A percentile compares a stretch with the other conserved stretches of the same genome.
These are phyloP conservation scores for Trochalopteron elliotii DNA, from an alignment of 2,113 vertebrate genomes.

Conservation along the genomic window DNA sequence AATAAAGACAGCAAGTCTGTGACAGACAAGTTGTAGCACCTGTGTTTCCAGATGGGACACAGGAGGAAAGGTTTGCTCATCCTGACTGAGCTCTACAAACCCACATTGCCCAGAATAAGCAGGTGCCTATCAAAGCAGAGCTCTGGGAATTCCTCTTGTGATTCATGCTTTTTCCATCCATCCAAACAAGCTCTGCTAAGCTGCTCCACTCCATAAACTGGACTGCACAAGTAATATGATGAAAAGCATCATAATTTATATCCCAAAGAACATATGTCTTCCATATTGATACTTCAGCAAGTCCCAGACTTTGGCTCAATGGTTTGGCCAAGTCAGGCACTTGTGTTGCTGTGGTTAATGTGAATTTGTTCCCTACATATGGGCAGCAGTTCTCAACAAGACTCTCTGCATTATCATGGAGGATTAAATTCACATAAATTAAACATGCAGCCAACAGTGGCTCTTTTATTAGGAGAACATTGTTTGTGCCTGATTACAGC, in stretches of 20 bases:
- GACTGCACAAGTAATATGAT: constrained; percentile 50
- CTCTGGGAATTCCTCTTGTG: constrained; percentile 12
- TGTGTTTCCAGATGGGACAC: constrained; percentile 24
- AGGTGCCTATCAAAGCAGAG: constrained; percentile 1
- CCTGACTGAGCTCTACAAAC: background rate
- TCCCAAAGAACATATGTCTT: constrained; percentile 63
- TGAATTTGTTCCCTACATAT: constrained; percentile 65
- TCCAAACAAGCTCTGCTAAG: constrained; percentile 1
- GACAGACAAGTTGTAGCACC: constrained; percentile 24
- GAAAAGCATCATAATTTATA: constrained; percentile 59
- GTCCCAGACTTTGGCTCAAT: constrained; percentile 42
- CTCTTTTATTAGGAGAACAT: constrained; percentile 50
- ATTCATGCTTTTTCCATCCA: constrained; percentile 11
- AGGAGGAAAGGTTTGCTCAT: background rate
- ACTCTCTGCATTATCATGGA: constrained; percentile 53
- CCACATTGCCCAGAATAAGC: background rate
- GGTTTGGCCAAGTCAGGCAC: constrained; percentile 39
- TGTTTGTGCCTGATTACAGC: constrained; percentile 34
- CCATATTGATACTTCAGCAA: constrained; percentile 45
- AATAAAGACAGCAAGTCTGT: constrained; percentile 17
- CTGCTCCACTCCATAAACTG: constrained; percentile 45
- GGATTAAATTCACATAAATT: constrained; percentile 68
- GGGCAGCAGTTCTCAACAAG: constrained; percentile 56
- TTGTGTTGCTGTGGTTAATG: constrained; percentile 60
- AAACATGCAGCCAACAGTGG: constrained; percentile 46